These are phyloP conservation scores for Scophthalmus maximus DNA, from an alignment of 2,113 vertebrate species.

Conservation along the genomic window DNA sequence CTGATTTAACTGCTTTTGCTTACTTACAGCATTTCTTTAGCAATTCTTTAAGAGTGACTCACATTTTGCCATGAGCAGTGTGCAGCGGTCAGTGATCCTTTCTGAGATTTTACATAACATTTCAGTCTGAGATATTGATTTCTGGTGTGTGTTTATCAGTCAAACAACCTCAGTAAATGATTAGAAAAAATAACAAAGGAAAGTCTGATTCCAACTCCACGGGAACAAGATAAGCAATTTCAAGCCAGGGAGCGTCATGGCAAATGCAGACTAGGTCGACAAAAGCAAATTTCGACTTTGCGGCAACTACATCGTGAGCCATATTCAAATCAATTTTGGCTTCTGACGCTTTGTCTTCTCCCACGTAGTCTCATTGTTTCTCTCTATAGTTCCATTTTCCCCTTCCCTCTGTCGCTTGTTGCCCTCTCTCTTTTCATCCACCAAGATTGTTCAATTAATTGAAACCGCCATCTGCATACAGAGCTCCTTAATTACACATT, in stretches of 20 bases:
- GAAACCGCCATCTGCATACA: slow-evolving; percentile 69
- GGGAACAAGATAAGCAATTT: slow-evolving; percentile 41
- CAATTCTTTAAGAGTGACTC: slow-evolving; percentile 12
- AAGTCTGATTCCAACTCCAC: slow-evolving; percentile 38
- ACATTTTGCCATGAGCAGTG: not conserved
- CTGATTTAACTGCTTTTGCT: slow-evolving; percentile 13
- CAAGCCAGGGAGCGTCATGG: no score
- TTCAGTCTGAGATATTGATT: slow-evolving; percentile 2
- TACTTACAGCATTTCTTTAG: slow-evolving; percentile 19
- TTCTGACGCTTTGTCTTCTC: slow-evolving; percentile 40
- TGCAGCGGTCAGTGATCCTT: not conserved
- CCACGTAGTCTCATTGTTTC: slow-evolving; percentile 4
- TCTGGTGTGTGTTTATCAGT: slow-evolving; percentile 5
- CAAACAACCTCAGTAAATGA: not conserved
- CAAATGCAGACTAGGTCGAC: slow-evolving; percentile 34
- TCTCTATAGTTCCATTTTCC: slow-evolving; percentile 32
- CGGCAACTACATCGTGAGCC: slow-evolving; percentile 29
- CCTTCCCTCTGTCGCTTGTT: slow-evolving; percentile 38
- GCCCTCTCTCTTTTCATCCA: slow-evolving; percentile 55
- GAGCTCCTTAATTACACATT: slow-evolving; percentile 74
- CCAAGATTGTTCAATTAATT: slow-evolving; percentile 71
- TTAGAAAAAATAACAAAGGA: slow-evolving; percentile 13
- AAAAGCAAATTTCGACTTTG: slow-evolving; percentile 53
- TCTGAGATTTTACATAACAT: not conserved
- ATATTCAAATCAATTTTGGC: slow-evolving; percentile 53